phyloP scores from a whole-genome alignment of 2,113 vertebrate species.

The Recurvirostra avosetta region DNA sequence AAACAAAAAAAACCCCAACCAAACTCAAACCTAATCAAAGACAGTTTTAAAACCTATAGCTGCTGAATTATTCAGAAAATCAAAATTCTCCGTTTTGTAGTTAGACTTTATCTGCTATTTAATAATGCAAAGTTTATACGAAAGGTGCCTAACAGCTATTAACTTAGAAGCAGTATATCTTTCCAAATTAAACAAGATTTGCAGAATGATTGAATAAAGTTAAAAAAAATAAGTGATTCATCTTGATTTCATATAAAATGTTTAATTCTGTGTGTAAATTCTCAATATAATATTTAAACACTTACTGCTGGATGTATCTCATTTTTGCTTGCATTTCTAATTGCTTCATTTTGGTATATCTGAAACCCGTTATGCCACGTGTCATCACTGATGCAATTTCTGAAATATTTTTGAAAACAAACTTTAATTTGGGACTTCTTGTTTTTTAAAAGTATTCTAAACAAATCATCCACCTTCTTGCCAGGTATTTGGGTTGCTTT shows the following conservation, averaged over 20 bases:
- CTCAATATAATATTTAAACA: neutral
- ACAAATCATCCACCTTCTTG: conserved; percentile 5
- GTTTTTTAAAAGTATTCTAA: conserved; percentile 13
- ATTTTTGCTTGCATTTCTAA: conserved; percentile 33
- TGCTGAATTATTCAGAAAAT: conserved; percentile 63
- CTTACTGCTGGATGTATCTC: neutral
- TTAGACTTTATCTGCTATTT: conserved; percentile 33
- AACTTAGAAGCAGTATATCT: conserved; percentile 26
- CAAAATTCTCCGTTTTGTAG: conserved; percentile 24
- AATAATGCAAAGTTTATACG: conserved; percentile 44
- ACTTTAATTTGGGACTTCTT: neutral
- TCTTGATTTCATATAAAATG: neutral
- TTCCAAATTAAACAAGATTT: conserved; percentile 30
- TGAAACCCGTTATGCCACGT: conserved; percentile 13
- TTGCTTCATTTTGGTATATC: conserved; percentile 36
- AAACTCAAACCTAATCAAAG: neutral
- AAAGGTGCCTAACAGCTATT: conserved; percentile 64
- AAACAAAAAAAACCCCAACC: neutral
- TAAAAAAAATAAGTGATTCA: neutral
- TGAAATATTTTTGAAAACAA: conserved; percentile 9
- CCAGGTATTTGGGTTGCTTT: conserved; percentile 52
- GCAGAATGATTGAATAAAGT: neutral
- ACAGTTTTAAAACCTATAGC: conserved; percentile 55
- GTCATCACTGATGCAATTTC: conserved; percentile 26
- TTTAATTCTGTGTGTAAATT: neutral